Base-by-base conservation (phyloP, 1,140 invertebrate genomes). In the Drosophila persimilis region DNA sequence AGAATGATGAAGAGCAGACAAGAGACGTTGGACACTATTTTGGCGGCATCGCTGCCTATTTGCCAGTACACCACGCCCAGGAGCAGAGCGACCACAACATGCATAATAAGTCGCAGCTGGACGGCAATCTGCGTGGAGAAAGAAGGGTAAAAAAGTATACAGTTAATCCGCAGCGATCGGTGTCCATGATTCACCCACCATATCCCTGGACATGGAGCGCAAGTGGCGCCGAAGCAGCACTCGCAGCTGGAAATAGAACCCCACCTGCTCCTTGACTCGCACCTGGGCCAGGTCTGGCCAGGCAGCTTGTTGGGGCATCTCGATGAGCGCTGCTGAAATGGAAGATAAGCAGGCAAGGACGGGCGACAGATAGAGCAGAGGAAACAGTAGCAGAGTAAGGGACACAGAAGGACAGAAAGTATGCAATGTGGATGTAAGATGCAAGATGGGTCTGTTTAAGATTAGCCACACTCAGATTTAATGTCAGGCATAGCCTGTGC, bases 1-100 rank as follows among this genome's bases (percentile, higher is more conserved):
- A 98, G 91, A 50, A 97, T 91, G 60, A 95, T 94, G 89, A 98
- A 97, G 91, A 98, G 98, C 15, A 97, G 89, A 76, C 95, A 97
- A 31, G 95, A 95, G 4, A 95, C 93, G 80, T 98, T 98, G 80
- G 96, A 96, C 35, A 94, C 93, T 1, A 95, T 93, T 90, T 96
- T 96, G 31, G 92, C 93, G 0, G 95, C 96, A 65, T 97, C 95
- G 58, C 94, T 93, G 4, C 97, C 97, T 57, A 97, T 96, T 63
- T 96, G 93, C 78, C 95, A 94, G 90, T 97, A 98, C 15, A 98
- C 93, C 20, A 95, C 90, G 11, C 97, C 97, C 55, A 98, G 93
- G n/a, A 97, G 89, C 46, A 97, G 73, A 3, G 94, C 96, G 31
- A 97, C 94, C 7, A 95, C 39, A 1, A 97, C 67, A 77, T 97